Percentiles rank a stretch among this genome's conserved stretches.
These are phyloP conservation scores for Pocillopora verrucosa DNA, from an alignment of 64 coral and sea anemone species.

Conservation along the genomic window DNA sequence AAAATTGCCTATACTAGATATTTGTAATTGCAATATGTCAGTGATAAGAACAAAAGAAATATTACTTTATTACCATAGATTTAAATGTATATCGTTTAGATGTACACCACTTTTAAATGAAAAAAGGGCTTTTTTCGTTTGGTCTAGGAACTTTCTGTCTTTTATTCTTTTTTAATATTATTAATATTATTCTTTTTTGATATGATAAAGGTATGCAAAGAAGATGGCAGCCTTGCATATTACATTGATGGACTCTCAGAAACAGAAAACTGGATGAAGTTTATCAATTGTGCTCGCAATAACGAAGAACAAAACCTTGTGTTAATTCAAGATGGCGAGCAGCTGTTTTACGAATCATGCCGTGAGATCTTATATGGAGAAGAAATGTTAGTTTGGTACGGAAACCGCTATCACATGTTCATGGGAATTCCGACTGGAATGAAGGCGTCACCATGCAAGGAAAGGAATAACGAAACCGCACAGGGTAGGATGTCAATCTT, in stretches of 20 bases:
- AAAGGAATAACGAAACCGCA: neutral
- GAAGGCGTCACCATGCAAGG: slow-evolving; percentile 17
- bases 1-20: too few species aligned
- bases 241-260: slow-evolving; percentile 78
- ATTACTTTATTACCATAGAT: too few species aligned
- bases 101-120: too few species aligned
- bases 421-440: slow-evolving; percentile 83
- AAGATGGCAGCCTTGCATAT: slow-evolving; percentile 58
- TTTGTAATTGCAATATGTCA: too few species aligned
- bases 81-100: too few species aligned
- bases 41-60: too few species aligned
- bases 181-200: neutral
- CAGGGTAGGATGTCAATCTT: slow-evolving; percentile 38
- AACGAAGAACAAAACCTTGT: slow-evolving; percentile 67
- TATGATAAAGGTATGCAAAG: slow-evolving; percentile 65
- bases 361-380: slow-evolving; percentile 77
- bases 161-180: too few species aligned
- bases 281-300: slow-evolving; percentile 75
- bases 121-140: too few species aligned
- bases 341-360: slow-evolving; percentile 76
- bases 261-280: slow-evolving; percentile 85
- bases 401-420: slow-evolving; percentile 79
- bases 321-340: slow-evolving; percentile 72
- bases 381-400: slow-evolving; percentile 89
- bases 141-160: too few species aligned